Percentiles rank a stretch among this genome's conserved stretches.
These are phyloP conservation scores for Neomorphus geoffroyi DNA, from an alignment of 2,797 vertebrate genomes.

Conservation along the genomic window DNA sequence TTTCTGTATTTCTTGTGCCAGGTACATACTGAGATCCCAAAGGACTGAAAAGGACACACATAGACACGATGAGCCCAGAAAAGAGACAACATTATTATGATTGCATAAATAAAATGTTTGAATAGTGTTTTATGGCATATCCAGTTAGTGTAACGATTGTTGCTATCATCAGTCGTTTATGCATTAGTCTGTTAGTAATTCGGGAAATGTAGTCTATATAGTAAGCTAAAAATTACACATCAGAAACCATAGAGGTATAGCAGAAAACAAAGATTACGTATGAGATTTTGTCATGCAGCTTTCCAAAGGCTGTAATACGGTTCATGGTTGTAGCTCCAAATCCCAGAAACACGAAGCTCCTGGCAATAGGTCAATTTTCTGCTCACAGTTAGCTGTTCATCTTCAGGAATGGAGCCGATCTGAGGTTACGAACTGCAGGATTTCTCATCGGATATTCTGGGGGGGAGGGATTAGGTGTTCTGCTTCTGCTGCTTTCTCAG, in stretches of 20 bases:
- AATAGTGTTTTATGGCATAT: not conserved
- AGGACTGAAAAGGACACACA: not conserved
- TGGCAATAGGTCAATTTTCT: not conserved
- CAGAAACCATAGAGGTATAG: not conserved
- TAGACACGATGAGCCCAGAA: not conserved
- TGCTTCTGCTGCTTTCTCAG: not conserved
- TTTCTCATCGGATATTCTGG: conserved; percentile 13
- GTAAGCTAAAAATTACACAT: not conserved
- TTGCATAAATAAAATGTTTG: not conserved
- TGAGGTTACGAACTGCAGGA: not conserved
- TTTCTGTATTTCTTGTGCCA: not conserved
- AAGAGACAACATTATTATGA: not conserved
- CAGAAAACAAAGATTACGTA: not conserved
- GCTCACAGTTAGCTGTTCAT: not conserved
- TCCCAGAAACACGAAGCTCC: not conserved
- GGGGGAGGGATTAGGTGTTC: not conserved
- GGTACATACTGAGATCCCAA: not conserved
- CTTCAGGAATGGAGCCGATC: not conserved
- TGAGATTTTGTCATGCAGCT: not conserved
- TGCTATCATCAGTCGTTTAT: not conserved
- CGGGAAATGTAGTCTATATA: not conserved
- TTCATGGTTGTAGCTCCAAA: not conserved
- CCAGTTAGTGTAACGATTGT: not conserved
- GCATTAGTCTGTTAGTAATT: not conserved
- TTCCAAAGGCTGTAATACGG: not conserved